Base-by-base conservation (phyloP, 2,888 invertebrate species). In the Morpho achilles region DNA sequence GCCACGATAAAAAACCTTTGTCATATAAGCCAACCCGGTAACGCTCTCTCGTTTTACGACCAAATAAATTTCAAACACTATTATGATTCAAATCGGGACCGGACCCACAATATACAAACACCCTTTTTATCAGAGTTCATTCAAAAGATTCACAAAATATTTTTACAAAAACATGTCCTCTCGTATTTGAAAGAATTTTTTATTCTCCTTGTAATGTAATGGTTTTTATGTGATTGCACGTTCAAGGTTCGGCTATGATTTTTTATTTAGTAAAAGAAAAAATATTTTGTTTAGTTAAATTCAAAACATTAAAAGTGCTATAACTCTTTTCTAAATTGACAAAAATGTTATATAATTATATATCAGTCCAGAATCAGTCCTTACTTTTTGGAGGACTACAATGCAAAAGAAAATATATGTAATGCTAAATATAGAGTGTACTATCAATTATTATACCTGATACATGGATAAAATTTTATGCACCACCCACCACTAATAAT, bases 61-160 rank as follows among this genome's bases (percentile, higher is more conserved):
- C 84, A 80, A 87, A 90, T 90, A 90, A 89, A 89, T 90, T 89
- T 86, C 78, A 75, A 87, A 87, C 82, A 85, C 89, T 85, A 90
- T 90, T 90, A 88, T 89, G 79, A 90, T 90, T 90, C 87, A 90
- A 89, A 90, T 89, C 75, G 77, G 67, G 74, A 72, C 74, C 72
- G 80, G 81, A 80, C 84, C 82, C 84, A 82, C 83, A 79, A 80
- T 79, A 81, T 79, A 84, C 77, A 80, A 79, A 82, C 84, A 84
- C 77, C 82, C 84, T 84, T 83, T 81, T 80, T 79, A 79, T 76
- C 70, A 73, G 61, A 65, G 71, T 68, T 74, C 73, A 77, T 82
- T 79, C 73, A 76, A 80, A 74, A 75, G 61, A 59, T 79, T 81
- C 78, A 84, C 80, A 62, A 80, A 84, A 83, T 82, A 80, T 83